Evolutionary conservation across 2,797 vertebrate genomes (phyloP), one percentile per base, ranked within the genome.

Genomic region (Paedocypris micromegethes): DNA sequence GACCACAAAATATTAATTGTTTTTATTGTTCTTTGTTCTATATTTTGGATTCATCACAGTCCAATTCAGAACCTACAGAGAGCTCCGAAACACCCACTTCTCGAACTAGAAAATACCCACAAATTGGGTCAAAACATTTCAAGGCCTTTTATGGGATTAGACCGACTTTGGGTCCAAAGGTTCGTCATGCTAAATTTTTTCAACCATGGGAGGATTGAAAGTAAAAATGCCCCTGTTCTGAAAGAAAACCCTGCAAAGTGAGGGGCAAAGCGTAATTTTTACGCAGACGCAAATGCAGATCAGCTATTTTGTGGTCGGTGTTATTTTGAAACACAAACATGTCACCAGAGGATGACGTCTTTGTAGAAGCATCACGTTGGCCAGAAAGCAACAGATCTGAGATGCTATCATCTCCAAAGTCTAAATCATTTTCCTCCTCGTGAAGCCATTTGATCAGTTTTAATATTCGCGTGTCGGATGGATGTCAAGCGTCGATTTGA

Each of bases 81-180:
- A 1, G 57, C 60, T 67, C 58, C 41, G 61, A 47, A 62, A 70
- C 63, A 46, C 57, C 63, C 72, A 39, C 38, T 70, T 77, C 44
- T 62, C 56, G 74, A 75, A 77, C 75, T 44, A 51, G 50, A 67
- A 65, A 44, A 73, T 75, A 53, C 58, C 75, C 66, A 50, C 58
- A 78, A 75, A 64, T 47, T 74, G 64, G 75, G 69, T 74, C 75
- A 77, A 58, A 46, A 46, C 59, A 43, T 72, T 37, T 43, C 62
- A 42, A 53, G 52, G 54, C 60, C 53, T 64, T 65, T 68, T 56
- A 42, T 58, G 52, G 39, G 65, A 70, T 74, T 64, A 68, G 60
- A 71, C 72, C 8, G 39, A 53, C 48, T 66, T 62, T 73, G n/a
- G 50, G 42, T 73, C 56, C 64, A 58, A 44, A 62, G 43, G 64